These are phyloP conservation scores for Zaprionus nigranus DNA, from an alignment of 1,140 invertebrate species.

Conservation along the genomic window DNA sequence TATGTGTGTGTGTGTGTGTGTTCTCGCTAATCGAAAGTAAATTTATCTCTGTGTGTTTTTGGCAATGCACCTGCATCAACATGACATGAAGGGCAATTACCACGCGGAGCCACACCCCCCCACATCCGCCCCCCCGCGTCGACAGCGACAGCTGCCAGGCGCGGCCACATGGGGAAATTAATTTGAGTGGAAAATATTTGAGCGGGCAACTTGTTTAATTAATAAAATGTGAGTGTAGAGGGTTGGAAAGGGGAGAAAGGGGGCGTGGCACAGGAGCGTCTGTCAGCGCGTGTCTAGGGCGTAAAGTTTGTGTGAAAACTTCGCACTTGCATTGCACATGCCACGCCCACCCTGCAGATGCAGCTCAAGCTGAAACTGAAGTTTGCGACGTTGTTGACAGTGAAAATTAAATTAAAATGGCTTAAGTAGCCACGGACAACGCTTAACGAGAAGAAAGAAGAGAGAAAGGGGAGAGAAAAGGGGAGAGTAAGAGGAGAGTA, in stretches of 20 bases:
- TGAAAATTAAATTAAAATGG: conserved; percentile 48
- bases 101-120: background rate
- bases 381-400: conserved; percentile 26
- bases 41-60: conserved; percentile 21
- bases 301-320: conserved; percentile 64
- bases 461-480: background rate
- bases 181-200: conserved; percentile 81
- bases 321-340: conserved; percentile 18
- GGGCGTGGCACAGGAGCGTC: conserved; percentile 43
- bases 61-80: conserved; percentile 33
- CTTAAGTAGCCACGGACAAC: conserved; percentile 11
- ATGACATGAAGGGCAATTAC: conserved; percentile 33
- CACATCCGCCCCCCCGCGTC: background rate
- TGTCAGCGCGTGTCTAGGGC: conserved; percentile 75
- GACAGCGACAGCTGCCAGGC: conserved; percentile 68
- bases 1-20: background rate
- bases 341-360: conserved; percentile 29
- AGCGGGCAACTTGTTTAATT: conserved; percentile 77
- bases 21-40: conserved; percentile 32
- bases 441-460: conserved; percentile 15
- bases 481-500: background rate
- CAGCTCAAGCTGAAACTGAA: conserved; percentile 10
- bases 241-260: too few species aligned
- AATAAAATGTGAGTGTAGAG: conserved; percentile 60
- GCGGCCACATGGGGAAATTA: conserved; percentile 77